Base-by-base conservation (phyloP, 2,888 invertebrate species). In the Dicycla oo region DNA sequence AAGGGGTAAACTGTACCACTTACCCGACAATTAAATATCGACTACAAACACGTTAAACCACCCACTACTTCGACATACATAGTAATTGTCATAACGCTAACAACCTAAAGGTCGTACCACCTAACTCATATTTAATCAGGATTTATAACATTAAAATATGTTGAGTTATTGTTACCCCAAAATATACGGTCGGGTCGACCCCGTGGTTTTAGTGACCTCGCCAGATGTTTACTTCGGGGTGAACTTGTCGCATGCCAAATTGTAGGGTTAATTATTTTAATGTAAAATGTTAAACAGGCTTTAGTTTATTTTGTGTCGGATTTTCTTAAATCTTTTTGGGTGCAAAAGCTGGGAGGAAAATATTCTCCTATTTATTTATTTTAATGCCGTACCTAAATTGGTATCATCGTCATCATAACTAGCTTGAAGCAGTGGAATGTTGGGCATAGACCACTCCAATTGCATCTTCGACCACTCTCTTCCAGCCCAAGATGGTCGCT, bases 61-160 rank as follows among this genome's bases (percentile, higher is more conserved):
- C 15, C 49, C 45, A 40, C 70, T 63, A 70, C 67, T 64, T 60
- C 43, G 34, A 58, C 69, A 66, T 34, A 62, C 34, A 30, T n/a
- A 45, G 45, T 51, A 66, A 70, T 62, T 82, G 20, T 62, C 60
- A 57, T 64, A 64, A 57, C 53, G 40, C 43, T 49, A 18, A 51
- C 45, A 60, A 8, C 58, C 1, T 56, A 65, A 60, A 69, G 74
- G 65, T 65, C 51, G 67, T 58, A 64, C 43, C 67, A 74, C 88
- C 87, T 88, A 89, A 93, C 88, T 91, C 88, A 90, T 91, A 90
- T 92, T 93, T 92, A 93, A 93, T 92, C 91, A 91, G 92, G 93
- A 94, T 93, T 91, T 91, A 93, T 90, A 88, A 84, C 86, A 88
- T 88, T 89, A 85, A 86, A 89, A 89, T 88, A 87, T 81, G 81